Conservation (phyloP, 30 jellyfish, hydroid and myxozoan genomes). For the Aurelia sp. region DNA sequence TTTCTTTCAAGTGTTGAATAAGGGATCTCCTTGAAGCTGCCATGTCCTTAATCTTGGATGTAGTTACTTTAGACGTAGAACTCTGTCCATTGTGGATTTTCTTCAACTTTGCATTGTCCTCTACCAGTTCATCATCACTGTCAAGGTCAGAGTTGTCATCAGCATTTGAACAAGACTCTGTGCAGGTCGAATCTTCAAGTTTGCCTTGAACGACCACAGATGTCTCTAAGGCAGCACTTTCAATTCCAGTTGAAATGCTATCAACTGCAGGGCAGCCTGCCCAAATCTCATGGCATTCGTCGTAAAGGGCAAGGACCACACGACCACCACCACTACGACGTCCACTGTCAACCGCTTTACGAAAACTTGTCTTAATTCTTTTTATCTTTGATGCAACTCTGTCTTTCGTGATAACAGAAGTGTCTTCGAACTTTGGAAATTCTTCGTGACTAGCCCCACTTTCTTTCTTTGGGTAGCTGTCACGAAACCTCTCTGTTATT, state of each 20-base stretch:
- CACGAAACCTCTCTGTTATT: neutral
- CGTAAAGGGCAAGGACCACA: neutral
- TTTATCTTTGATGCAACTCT: slow-evolving; percentile 9
- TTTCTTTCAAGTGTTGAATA: too few relatives aligned
- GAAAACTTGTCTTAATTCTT: slow-evolving; percentile 13
- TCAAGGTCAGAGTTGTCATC: too few relatives aligned
- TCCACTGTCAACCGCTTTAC: slow-evolving; percentile 33
- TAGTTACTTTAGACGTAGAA: too few relatives aligned
- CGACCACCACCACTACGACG: slow-evolving; percentile 51
- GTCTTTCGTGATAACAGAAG: neutral
- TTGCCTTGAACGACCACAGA: too few relatives aligned
- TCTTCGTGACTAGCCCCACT: slow-evolving; percentile 6
- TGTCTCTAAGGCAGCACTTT: neutral
- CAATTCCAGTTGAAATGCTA: slow-evolving; percentile 23
- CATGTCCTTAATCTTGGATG: too few relatives aligned
- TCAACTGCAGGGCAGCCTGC: slow-evolving; percentile 49
- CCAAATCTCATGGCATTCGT: slow-evolving; percentile 22
- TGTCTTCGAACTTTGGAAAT: neutral
- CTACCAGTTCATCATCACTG: too few relatives aligned
- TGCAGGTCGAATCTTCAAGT: too few relatives aligned
- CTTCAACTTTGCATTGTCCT: too few relatives aligned
- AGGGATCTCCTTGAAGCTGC: too few relatives aligned
- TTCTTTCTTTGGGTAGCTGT: slow-evolving; percentile 14
- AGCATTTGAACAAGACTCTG: too few relatives aligned
- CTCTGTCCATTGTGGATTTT: too few relatives aligned